Conservation (phyloP, 2,113 vertebrate genomes). For the Brachyistius frenatus region DNA sequence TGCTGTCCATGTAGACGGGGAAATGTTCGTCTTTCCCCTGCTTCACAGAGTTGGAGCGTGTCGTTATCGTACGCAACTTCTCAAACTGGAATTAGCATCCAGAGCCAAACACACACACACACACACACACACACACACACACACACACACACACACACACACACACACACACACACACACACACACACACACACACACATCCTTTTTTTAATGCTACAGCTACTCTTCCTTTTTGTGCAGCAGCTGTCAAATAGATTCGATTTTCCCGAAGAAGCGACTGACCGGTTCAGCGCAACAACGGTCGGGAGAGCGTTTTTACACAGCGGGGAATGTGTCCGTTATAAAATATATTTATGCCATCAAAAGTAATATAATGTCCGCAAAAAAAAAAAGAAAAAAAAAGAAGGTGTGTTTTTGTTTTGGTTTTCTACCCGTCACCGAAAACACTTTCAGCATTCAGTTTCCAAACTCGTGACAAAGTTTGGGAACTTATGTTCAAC, state of each 20-base stretch:
- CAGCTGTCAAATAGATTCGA: conserved; percentile 2
- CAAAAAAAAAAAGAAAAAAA: background rate
- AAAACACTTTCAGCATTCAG: background rate
- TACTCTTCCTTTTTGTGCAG: conserved; percentile 9
- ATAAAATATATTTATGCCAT: no score
- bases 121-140: conserved; percentile 50
- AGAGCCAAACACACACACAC: conserved; percentile 65
- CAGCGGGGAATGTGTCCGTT: no score
- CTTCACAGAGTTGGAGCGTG: conserved; percentile 99
- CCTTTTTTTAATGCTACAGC: conserved; percentile 67
- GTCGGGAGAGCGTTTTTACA: background rate
- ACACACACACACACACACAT: conserved; percentile 60
- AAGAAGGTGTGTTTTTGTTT: background rate
- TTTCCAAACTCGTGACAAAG: background rate
- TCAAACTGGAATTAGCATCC: conserved; percentile 92
- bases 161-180: conserved; percentile 49
- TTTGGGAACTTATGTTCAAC: background rate
- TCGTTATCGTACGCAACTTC: conserved; percentile 99
- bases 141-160: conserved; percentile 60
- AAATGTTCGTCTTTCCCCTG: conserved; percentile 99
- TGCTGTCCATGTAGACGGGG: conserved; percentile 99
- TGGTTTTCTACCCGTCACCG: background rate
- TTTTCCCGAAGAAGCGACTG: background rate
- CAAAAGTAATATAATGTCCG: no score
- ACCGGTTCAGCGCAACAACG: background rate